Conservation (phyloP, 2,797 vertebrate species). For the Sternarchorhynchus goeldii region DNA sequence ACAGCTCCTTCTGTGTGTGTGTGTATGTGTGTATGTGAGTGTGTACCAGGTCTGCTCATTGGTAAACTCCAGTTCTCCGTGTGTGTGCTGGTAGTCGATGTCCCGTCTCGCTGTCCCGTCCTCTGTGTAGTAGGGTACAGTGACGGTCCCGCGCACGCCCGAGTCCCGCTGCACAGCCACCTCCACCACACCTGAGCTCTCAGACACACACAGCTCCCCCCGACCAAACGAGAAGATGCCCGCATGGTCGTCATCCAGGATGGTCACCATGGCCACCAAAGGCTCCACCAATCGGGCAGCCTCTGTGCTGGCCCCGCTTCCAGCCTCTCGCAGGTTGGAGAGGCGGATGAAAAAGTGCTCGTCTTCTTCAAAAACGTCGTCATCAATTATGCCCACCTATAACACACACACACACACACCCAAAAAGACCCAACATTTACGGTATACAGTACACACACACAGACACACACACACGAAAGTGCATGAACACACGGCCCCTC, state of each 20-base stretch:
- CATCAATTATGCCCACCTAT: constrained; percentile 88
- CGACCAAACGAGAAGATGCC: constrained; percentile 92
- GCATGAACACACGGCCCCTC: not conserved
- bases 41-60: constrained; percentile 92
- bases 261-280: constrained; percentile 85
- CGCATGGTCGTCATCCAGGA: constrained; percentile 95
- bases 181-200: constrained; percentile 86
- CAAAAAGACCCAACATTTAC: no score
- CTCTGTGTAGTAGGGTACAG: constrained; percentile 86
- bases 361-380: constrained; percentile 94
- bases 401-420: constrained; percentile 11
- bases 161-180: constrained; percentile 86
- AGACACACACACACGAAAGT: not conserved
- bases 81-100: constrained; percentile 86
- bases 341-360: constrained; percentile 90
- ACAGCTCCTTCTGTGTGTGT: constrained; percentile 75
- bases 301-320: constrained; percentile 80
- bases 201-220: constrained; percentile 82
- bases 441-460: not conserved
- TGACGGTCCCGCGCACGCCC: constrained; percentile 86
- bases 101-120: constrained; percentile 85
- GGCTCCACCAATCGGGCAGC: constrained; percentile 83
- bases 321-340: constrained; percentile 86
- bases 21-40: not conserved
- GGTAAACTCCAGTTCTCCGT: constrained; percentile 87